Conservation (phyloP, 92 coral and sea anemone genomes). For the Palythoa heliodiscus region DNA sequence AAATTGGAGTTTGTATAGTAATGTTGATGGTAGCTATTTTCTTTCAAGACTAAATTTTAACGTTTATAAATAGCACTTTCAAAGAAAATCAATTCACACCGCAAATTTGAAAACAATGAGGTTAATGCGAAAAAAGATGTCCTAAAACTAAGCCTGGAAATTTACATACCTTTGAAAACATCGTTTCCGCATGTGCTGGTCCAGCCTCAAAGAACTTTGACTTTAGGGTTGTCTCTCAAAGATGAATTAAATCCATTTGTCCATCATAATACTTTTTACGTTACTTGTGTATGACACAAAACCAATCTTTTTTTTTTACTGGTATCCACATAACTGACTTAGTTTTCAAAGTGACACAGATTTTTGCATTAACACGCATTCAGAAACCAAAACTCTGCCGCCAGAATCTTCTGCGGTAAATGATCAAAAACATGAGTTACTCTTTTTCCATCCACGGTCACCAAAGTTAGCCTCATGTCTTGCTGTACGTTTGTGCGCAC, state of each 20-base stretch:
- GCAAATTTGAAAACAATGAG: neutral
- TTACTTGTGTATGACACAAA: neutral
- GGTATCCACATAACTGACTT: neutral
- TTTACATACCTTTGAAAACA: constrained; percentile 18
- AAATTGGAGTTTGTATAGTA: too few species aligned
- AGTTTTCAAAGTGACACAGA: neutral
- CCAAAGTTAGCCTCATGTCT: neutral
- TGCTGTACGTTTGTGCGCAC: neutral
- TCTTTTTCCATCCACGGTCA: neutral
- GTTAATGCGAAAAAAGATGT: neutral
- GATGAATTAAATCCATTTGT: neutral
- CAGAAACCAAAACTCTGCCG: neutral
- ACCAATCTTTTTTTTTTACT: neutral
- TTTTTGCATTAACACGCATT: neutral
- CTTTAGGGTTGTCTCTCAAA: neutral
- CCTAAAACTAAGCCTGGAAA: neutral
- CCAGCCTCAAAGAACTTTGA: neutral
- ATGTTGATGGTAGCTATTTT: too few species aligned
- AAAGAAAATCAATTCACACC: neutral
- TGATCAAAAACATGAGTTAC: neutral
- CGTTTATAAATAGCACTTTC: too few species aligned
- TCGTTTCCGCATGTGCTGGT: neutral
- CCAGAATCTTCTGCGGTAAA: neutral
- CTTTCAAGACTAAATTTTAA: too few species aligned
- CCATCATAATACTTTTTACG: neutral